Percentiles rank a stretch among this genome's conserved stretches.
Evolutionary conservation across 2,797 vertebrate genomes (phyloP).

Genomic region (Cephalopachus bancanus): DNA sequence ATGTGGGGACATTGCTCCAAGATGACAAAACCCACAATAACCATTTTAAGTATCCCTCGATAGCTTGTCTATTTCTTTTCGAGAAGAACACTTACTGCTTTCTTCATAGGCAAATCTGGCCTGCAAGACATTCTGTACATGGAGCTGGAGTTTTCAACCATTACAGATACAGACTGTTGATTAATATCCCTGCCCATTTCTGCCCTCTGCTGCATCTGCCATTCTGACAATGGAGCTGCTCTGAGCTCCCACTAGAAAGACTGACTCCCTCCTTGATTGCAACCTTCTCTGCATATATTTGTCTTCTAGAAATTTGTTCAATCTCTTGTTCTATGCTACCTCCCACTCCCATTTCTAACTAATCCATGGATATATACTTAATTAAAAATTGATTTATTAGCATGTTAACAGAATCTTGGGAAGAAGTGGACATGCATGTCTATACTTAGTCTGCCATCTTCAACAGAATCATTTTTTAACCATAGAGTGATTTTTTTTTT

Average conservation of each 20-base stretch:
- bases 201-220: background rate
- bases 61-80: background rate
- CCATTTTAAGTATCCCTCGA: background rate
- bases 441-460: background rate
- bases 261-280: background rate
- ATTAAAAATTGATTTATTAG: background rate
- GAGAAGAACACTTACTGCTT: background rate
- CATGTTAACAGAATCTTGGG: background rate
- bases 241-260: background rate
- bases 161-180: background rate
- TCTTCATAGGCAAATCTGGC: background rate
- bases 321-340: background rate
- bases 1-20: background rate
- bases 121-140: background rate
- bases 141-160: background rate
- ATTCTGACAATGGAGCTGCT: fast-evolving
- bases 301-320: background rate
- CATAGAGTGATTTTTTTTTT: too few species aligned
- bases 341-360: background rate
- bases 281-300: background rate
- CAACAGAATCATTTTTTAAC: background rate
- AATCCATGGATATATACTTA: background rate
- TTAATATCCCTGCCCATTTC: background rate
- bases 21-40: background rate
- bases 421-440: background rate